Conservation (phyloP, 2,888 invertebrate genomes). For the Odontomyia ornata region DNA sequence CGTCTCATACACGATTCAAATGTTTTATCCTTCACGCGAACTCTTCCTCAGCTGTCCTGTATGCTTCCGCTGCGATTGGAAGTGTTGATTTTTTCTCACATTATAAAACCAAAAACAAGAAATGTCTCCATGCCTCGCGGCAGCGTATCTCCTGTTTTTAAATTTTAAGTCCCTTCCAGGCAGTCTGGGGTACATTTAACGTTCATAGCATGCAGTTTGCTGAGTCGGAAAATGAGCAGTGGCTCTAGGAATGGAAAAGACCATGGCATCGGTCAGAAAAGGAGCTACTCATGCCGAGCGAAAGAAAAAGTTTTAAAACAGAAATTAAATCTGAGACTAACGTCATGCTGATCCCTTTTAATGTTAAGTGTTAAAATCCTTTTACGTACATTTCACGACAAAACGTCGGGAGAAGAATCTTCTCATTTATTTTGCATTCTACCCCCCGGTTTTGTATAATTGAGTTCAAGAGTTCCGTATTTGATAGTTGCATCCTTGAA, state of each 20-base stretch:
- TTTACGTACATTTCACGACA: conserved; percentile 8
- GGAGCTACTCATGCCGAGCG: neutral
- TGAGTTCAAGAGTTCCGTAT: neutral
- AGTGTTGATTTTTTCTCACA: neutral
- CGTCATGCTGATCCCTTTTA: conserved; percentile 43
- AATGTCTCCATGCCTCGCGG: neutral
- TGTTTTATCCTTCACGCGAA: too few relatives aligned
- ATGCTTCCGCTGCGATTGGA: too few relatives aligned
- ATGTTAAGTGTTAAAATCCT: conserved; percentile 46
- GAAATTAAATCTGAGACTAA: conserved; percentile 43
- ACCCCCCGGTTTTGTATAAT: neutral
- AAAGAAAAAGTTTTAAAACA: conserved; percentile 41
- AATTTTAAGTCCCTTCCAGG: conserved; percentile 40
- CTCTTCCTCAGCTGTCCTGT: neutral
- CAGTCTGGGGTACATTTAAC: conserved; percentile 45
- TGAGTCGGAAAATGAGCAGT: conserved; percentile 39
- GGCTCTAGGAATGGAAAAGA: neutral
- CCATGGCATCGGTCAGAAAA: neutral
- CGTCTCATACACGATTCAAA: too few relatives aligned
- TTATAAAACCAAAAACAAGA: conserved; percentile 1
- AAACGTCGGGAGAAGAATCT: neutral
- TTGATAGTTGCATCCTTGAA: conserved; percentile 27
- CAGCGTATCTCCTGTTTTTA: neutral
- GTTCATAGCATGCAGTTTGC: conserved; percentile 36
- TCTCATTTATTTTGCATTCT: neutral